Conservation (phyloP, 2,797 vertebrate genomes). For the Hoplostethus mediterraneus region DNA sequence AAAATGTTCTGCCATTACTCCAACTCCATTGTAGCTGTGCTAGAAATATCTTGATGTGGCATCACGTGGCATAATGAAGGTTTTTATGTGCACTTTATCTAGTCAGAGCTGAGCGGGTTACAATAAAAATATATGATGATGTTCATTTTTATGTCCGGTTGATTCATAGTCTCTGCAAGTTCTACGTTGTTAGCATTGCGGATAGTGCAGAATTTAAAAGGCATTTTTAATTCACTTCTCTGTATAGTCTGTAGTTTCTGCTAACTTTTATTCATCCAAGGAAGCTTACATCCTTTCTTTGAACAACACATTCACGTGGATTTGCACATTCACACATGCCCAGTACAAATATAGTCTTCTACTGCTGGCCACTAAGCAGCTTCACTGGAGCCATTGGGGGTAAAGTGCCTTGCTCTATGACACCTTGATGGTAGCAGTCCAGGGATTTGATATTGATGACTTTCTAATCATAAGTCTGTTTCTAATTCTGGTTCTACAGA, state of each 20-base stretch:
- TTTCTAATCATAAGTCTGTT: background rate
- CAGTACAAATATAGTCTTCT: background rate
- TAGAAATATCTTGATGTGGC: too few relatives aligned
- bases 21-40: too few relatives aligned
- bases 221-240: background rate
- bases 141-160: background rate
- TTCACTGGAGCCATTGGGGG: background rate
- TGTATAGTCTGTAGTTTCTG: background rate
- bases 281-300: background rate
- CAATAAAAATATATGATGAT: background rate
- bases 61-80: conserved; percentile 15
- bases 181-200: background rate
- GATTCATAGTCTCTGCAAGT: background rate
- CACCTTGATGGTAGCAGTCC: background rate
- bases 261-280: background rate
- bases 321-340: background rate
- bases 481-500: background rate
- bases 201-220: background rate
- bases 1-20: too few relatives aligned
- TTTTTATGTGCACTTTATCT: conserved; percentile 19
- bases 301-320: background rate
- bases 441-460: too few relatives aligned
- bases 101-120: conserved; percentile 19
- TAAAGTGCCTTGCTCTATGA: background rate
- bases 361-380: background rate